Conservation (phyloP, 1,140 invertebrate species). For the Pseudomyrmex dendroicus region DNA sequence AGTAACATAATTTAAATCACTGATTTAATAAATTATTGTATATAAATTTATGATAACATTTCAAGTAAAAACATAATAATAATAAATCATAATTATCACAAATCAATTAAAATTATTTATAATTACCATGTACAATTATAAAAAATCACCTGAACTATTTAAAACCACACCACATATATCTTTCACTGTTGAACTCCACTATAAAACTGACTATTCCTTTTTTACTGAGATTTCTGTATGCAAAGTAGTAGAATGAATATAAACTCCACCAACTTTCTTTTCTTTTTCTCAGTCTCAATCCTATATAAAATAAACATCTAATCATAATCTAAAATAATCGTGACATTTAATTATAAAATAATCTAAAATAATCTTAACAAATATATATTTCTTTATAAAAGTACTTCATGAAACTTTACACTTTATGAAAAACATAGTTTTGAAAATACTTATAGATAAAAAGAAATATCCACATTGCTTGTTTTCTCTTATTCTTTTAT, state of each 20-base stretch:
- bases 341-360: not conserved
- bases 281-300: constrained; percentile 20
- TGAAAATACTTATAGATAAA: too few relatives aligned
- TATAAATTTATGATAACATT: not conserved
- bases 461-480: not conserved
- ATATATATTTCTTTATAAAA: too few relatives aligned
- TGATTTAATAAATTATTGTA: not conserved
- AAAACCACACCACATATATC: constrained; percentile 43
- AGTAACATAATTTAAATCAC: not conserved
- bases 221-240: constrained; percentile 68
- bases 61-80: not conserved
- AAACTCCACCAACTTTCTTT: constrained; percentile 77
- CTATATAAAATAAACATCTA: not conserved
- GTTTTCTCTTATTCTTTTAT: not conserved
- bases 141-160: constrained; percentile 48
- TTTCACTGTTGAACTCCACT: constrained; percentile 66
- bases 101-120: not conserved
- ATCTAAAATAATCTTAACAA: not conserved
- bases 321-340: too few relatives aligned
- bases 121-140: not conserved
- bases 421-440: too few relatives aligned
- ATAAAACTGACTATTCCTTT: constrained; percentile 76
- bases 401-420: too few relatives aligned
- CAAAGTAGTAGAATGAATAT: constrained; percentile 77
- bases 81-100: not conserved